phyloP scores from a whole-genome alignment of 1,140 invertebrate species.

The Aphelenchoides fujianensis region DNA sequence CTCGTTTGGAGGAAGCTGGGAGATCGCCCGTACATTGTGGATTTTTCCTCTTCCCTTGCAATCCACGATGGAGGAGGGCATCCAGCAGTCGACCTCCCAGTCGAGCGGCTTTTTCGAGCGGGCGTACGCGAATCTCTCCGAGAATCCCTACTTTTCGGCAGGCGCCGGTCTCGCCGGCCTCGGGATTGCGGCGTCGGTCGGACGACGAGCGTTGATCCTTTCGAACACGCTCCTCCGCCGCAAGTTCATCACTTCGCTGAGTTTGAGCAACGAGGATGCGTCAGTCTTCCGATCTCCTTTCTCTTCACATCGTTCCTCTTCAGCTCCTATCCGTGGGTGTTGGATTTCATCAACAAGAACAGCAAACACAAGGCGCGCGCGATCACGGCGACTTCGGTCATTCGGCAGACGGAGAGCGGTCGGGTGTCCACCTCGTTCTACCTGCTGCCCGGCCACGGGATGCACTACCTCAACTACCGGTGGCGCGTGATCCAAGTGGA shows the following conservation, averaged over 20 bases:
- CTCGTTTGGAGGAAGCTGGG: too few relatives aligned
- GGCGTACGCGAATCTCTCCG: slow-evolving; percentile 52
- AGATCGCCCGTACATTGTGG: too few relatives aligned
- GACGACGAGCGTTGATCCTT: slow-evolving; percentile 66
- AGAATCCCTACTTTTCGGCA: slow-evolving; percentile 96
- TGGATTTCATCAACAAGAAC: slow-evolving; percentile 58
- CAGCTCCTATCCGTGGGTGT: slow-evolving; percentile 59
- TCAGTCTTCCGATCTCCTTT: slow-evolving; percentile 38
- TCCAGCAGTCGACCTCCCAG: not conserved
- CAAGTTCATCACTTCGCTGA: slow-evolving; percentile 52
- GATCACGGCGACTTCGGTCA: slow-evolving; percentile 42
- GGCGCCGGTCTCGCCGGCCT: slow-evolving; percentile 92
- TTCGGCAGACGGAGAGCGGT: slow-evolving; percentile 55
- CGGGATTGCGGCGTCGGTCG: slow-evolving; percentile 82
- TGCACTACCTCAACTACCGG: slow-evolving; percentile 51
- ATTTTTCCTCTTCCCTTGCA: too few relatives aligned
- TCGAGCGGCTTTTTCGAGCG: slow-evolving; percentile 25
- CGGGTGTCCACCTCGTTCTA: slow-evolving; percentile 41
- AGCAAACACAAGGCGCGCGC: slow-evolving; percentile 39
- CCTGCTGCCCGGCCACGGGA: slow-evolving; percentile 54
- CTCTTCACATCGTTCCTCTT: slow-evolving; percentile 20
- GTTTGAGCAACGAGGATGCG: slow-evolving; percentile 56
- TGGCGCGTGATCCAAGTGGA: slow-evolving; percentile 57
- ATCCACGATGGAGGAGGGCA: too few relatives aligned
- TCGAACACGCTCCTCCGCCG: slow-evolving; percentile 53